Base-by-base conservation (phyloP, 2,113 vertebrate genomes). In the Narcine bancroftii region DNA sequence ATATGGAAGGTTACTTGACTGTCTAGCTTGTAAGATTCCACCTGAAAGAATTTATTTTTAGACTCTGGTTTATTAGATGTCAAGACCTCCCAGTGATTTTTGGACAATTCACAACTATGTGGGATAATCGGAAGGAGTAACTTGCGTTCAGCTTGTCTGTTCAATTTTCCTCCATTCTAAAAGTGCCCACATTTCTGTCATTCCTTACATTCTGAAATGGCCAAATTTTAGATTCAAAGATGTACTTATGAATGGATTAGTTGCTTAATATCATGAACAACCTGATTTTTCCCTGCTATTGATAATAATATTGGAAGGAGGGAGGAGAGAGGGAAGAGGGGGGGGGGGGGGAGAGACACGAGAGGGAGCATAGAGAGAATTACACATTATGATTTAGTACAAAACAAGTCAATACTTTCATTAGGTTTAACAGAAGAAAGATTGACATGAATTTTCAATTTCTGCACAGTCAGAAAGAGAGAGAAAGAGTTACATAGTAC, bases 41-140 rank as follows among this genome's bases (percentile, higher is more conserved):
- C 87, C 36, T 29, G 39, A 69, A 24, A 29, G 21, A 24, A 69
- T 91, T 91, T 91, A 91, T 91, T 91, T 91, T 26, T 45, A 66
- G 36, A 69, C 2, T 26, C 66, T 45, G 42, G 65, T 29, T 91
- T 69, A 26, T 66, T 91, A 69, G 42, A 69, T 91, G 87, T 69
- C n/a, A 21, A 45, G 63, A 91, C 87, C 39, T 69, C 39, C 87
- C 9, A 26, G 17, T 91, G 39, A 91, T 91, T 69, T 56, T 39
- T 66, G 87, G 63, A 69, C 26, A 69, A 29, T 91, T 91, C 87
- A 91, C 24, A 66, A 66, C 36, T 65, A 1, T 65, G 24, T 45
- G 87, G 21, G 1, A 91, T 45, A 10, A 91, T 45, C 39, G 66
- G 87, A 66, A 26, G 26, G 24, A 45, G 63, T 45, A 42, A 42